phyloP scores from a whole-genome alignment of 2,113 vertebrate genomes.

The Oreochromis spilurus region DNA sequence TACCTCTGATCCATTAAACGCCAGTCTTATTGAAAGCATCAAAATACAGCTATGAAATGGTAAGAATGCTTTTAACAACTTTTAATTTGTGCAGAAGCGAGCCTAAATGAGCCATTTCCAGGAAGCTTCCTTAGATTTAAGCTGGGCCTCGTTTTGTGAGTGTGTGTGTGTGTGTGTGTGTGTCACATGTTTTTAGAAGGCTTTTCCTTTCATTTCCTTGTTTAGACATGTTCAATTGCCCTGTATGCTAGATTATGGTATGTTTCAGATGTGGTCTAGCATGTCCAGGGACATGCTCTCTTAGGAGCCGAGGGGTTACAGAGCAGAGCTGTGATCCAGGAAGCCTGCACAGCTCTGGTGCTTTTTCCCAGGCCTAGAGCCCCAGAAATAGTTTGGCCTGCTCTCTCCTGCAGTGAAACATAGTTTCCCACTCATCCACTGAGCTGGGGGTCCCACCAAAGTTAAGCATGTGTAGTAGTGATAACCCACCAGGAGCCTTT shows the following conservation, averaged over 20 bases:
- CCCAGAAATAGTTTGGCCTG: conserved; percentile 64
- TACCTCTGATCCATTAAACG: background rate
- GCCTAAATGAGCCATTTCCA: background rate
- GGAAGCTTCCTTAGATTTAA: background rate
- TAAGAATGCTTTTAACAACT: background rate
- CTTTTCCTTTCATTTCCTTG: background rate
- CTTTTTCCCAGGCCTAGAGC: conserved; percentile 67
- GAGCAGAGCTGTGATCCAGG: conserved; percentile 40
- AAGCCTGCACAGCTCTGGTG: conserved; percentile 16
- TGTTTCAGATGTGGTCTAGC: conserved; percentile 45
- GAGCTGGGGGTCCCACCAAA: conserved; percentile 30
- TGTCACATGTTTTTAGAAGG: background rate
- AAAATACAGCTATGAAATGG: background rate
- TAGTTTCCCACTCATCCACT: conserved; percentile 54
- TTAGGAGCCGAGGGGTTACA: conserved; percentile 39
- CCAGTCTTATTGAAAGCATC: background rate
- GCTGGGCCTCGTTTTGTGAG: background rate
- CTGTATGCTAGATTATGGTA: conserved; percentile 3
- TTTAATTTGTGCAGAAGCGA: background rate
- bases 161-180: background rate
- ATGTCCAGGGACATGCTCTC: conserved; percentile 32
- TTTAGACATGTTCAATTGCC: conserved; percentile 24
- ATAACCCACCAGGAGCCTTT: background rate
- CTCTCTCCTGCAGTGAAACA: conserved; percentile 23
- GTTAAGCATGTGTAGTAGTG: background rate